These are phyloP conservation scores for Thecophora atra DNA, from an alignment of 2,888 invertebrate species.

Conservation along the genomic window DNA sequence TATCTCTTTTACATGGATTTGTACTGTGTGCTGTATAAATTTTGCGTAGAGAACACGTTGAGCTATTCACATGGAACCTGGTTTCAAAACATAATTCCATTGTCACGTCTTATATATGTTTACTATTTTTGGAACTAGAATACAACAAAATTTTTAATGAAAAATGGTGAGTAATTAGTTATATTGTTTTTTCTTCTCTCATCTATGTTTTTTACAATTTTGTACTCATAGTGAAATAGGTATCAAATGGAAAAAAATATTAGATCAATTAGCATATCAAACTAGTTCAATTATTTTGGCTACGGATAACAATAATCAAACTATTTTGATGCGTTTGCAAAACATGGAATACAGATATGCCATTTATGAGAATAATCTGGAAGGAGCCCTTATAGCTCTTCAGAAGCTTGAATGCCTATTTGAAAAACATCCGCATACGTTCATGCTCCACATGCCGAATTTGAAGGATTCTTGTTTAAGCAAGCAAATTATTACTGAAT, in stretches of 20 bases:
- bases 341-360: slow-evolving; percentile 37
- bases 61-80: slow-evolving; percentile 52
- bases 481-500: slow-evolving; percentile 22
- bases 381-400: slow-evolving; percentile 37
- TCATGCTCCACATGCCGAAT: slow-evolving; percentile 41
- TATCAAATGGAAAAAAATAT: slow-evolving; percentile 32
- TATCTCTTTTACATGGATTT: neutral
- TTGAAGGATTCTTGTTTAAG: slow-evolving; percentile 35
- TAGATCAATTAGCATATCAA: slow-evolving; percentile 35
- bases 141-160: slow-evolving; percentile 46
- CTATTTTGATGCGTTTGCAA: slow-evolving; percentile 37
- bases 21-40: neutral
- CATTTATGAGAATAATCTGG: slow-evolving; percentile 31
- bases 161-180: slow-evolving; percentile 41
- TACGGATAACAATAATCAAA: slow-evolving; percentile 11
- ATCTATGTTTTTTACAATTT: neutral
- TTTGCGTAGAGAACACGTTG: slow-evolving; percentile 50
- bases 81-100: slow-evolving; percentile 51
- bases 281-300: slow-evolving; percentile 25
- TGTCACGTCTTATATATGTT: slow-evolving; percentile 49
- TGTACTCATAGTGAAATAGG: neutral
- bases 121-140: slow-evolving; percentile 55
- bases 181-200: neutral
- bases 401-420: slow-evolving; percentile 31
- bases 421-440: neutral